Evolutionary conservation across 2,888 invertebrate species (phyloP).

Genomic region (Junonia oenone): DNA sequence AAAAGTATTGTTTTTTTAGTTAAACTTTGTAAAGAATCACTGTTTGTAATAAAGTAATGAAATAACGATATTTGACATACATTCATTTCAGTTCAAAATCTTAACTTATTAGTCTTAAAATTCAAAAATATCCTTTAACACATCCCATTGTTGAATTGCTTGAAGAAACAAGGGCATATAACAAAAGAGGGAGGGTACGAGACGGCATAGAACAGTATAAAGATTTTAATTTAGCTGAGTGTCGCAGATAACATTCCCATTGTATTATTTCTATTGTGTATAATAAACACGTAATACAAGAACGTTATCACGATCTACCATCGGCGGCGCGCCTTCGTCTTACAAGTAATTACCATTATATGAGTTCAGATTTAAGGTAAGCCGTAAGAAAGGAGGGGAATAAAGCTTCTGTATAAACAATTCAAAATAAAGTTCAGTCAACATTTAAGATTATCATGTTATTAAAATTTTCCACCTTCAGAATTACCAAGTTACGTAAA

Average conservation of each 20-base stretch:
- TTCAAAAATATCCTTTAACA: background rate
- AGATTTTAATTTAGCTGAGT: conserved; percentile 32
- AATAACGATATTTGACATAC: background rate
- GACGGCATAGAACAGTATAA: conserved; percentile 12
- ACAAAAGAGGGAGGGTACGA: conserved; percentile 3
- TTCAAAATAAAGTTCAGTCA: background rate
- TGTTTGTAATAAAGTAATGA: no score
- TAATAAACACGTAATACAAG: conserved; percentile 30
- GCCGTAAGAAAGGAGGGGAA: background rate
- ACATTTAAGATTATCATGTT: background rate
- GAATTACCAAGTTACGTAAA: background rate
- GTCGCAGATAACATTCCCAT: conserved; percentile 27
- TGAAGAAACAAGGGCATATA: conserved; percentile 4
- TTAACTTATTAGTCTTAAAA: background rate
- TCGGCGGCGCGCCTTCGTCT: conserved; percentile 20
- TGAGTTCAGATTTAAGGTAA: conserved; percentile 13
- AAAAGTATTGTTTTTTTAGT: no score
- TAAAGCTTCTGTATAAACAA: background rate
- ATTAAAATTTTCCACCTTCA: background rate
- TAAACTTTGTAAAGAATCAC: no score
- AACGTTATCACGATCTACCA: conserved; percentile 20
- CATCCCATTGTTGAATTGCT: background rate
- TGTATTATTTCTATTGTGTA: conserved; percentile 30
- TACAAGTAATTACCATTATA: conserved; percentile 27
- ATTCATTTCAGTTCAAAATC: background rate